phyloP scores from a whole-genome alignment of 2,888 invertebrate species.

The Koerneria pararmatus region DNA sequence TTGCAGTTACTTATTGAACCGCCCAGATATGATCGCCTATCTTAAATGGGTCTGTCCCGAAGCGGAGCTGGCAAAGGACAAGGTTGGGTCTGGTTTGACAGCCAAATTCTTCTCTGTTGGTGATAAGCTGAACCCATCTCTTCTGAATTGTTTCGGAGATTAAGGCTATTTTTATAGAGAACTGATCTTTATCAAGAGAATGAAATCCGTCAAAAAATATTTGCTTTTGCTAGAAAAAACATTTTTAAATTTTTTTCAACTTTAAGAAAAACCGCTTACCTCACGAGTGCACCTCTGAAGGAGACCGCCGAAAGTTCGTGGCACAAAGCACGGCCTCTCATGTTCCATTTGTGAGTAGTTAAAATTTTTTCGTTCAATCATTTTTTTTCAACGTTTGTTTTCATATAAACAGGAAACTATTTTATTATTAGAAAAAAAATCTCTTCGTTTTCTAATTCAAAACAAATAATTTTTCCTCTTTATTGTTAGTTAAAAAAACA shows the following conservation, averaged over 20 bases:
- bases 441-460: background rate
- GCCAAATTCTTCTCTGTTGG: too few relatives aligned
- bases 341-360: slow-evolving; percentile 6
- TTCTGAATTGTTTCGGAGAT: background rate
- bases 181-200: background rate
- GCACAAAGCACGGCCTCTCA: slow-evolving; percentile 6
- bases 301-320: slow-evolving; percentile 6
- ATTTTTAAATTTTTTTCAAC: background rate
- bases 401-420: too few relatives aligned
- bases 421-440: too few relatives aligned
- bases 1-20: slow-evolving; percentile 27
- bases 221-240: background rate
- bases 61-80: slow-evolving; percentile 43
- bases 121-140: background rate
- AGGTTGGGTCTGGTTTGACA: slow-evolving; percentile 32
- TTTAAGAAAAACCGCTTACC: slow-evolving; percentile 10
- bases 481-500: too few relatives aligned
- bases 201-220: background rate
- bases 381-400: background rate
- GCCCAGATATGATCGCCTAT: slow-evolving; percentile 37
- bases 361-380: background rate
- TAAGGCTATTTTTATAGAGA: background rate
- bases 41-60: slow-evolving; percentile 51
- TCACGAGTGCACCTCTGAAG: background rate
- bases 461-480: background rate